Evolutionary conservation across 2,797 vertebrate genomes (phyloP).

Genomic region (Fundulus diaphanus): DNA sequence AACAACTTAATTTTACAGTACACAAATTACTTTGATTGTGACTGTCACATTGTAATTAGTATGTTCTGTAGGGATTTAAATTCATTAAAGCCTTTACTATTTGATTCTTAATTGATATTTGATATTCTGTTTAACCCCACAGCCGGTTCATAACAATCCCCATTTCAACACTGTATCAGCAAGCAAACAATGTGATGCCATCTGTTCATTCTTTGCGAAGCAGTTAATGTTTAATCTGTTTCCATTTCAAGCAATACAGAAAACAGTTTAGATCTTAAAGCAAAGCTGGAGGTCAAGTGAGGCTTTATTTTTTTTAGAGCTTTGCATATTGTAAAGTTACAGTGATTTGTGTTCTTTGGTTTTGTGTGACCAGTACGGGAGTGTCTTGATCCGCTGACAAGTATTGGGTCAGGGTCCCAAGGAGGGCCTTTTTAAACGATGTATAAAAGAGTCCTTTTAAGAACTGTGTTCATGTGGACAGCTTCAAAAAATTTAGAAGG

Average conservation of each 20-base stretch:
- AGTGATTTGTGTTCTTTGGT: not conserved
- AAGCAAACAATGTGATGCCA: slow-evolving; percentile 20
- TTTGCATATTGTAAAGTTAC: not conserved
- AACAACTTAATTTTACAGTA: slow-evolving; percentile 21
- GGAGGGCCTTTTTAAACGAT: not conserved
- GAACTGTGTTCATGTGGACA: not conserved
- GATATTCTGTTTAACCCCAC: slow-evolving; percentile 17
- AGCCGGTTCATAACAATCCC: slow-evolving; percentile 6
- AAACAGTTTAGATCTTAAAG: not conserved
- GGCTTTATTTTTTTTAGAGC: not conserved
- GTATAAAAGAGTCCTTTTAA: not conserved
- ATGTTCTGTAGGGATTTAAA: slow-evolving; percentile 22
- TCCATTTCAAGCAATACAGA: not conserved
- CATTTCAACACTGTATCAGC: slow-evolving; percentile 2
- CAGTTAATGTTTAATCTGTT: not conserved
- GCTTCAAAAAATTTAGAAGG: not conserved
- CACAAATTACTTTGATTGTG: slow-evolving; percentile 44
- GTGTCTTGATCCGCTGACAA: not conserved
- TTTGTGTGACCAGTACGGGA: not conserved
- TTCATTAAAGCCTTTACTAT: slow-evolving; percentile 35
- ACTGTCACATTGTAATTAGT: slow-evolving; percentile 30
- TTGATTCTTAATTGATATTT: slow-evolving; percentile 5
- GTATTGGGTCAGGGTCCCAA: not conserved
- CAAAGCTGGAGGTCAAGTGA: not conserved
- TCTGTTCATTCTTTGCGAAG: slow-evolving; percentile 8